Evolutionary conservation across 2,113 vertebrate species (phyloP).

Genomic region (Urocynchramus pylzowi): DNA sequence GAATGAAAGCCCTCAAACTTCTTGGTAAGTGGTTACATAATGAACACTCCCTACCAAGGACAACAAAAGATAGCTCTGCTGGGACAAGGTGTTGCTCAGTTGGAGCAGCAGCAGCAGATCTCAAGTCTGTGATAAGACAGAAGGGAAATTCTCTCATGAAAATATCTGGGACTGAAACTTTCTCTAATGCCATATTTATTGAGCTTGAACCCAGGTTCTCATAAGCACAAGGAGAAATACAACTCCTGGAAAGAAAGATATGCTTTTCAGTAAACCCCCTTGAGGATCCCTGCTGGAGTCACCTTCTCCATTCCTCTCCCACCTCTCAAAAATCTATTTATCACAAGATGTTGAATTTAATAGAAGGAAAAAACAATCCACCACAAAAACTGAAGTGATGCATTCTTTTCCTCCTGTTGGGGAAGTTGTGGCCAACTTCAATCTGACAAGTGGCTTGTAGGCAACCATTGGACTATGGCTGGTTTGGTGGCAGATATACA

Average conservation of each 20-base stretch:
- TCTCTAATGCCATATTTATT: background rate
- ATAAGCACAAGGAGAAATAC: background rate
- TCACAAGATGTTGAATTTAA: background rate
- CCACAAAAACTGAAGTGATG: background rate
- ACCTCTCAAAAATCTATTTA: background rate
- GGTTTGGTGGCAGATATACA: background rate
- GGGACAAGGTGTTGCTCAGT: accelerated
- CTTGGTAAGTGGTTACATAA: background rate
- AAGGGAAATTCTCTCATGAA: background rate
- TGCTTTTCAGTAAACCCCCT: background rate
- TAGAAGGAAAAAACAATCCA: background rate
- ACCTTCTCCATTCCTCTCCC: accelerated
- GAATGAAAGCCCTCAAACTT: background rate
- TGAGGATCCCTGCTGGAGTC: background rate
- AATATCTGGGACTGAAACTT: background rate
- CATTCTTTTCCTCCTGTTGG: background rate
- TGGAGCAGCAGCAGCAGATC: background rate
- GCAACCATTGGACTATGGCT: background rate
- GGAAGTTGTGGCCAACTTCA: background rate
- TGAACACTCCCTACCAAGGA: background rate
- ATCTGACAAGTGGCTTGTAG: background rate
- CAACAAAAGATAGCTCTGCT: background rate
- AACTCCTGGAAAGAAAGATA: background rate
- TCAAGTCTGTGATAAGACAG: accelerated
- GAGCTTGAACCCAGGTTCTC: background rate